phyloP scores from a whole-genome alignment of 30 jellyfish, hydroid and myxozoan species.

The Catostylus mosaicus region DNA sequence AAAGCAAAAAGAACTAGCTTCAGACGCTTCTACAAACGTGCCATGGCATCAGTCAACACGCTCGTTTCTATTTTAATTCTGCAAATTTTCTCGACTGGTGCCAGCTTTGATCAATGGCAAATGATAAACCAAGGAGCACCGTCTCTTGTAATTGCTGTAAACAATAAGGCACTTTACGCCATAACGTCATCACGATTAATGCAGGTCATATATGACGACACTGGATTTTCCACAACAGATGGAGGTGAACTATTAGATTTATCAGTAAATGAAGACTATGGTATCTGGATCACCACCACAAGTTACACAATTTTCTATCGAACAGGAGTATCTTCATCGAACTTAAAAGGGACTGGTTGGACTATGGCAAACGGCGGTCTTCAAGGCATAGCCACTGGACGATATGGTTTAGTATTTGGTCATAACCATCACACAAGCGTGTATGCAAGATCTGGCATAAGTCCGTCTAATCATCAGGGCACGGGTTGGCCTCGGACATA shows the following conservation, averaged over 20 bases:
- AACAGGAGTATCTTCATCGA: constrained; percentile 20
- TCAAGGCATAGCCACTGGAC: constrained; percentile 14
- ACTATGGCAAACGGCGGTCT: not conserved
- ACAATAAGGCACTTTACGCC: constrained; percentile 24
- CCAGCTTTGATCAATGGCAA: constrained; percentile 36
- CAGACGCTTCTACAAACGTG: no score
- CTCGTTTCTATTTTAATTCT: no score
- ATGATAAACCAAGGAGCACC: constrained; percentile 20
- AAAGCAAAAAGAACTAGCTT: no score
- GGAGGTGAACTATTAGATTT: not conserved
- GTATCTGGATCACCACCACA: constrained; percentile 19
- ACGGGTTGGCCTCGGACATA: not conserved
- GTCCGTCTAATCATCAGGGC: not conserved
- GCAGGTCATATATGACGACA: constrained; percentile 3
- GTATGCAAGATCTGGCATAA: constrained; percentile 1
- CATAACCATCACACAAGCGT: not conserved
- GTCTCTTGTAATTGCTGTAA: constrained; percentile 3
- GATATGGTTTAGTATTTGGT: constrained; percentile 56
- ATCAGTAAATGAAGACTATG: constrained; percentile 37
- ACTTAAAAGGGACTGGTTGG: constrained; percentile 40
- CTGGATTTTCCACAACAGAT: constrained; percentile 23
- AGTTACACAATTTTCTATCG: not conserved
- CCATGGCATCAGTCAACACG: no score
- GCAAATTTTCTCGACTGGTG: no score
- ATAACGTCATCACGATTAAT: not conserved